Base-by-base conservation (phyloP, 2,888 invertebrate genomes). In the Polydesmus complanatus region DNA sequence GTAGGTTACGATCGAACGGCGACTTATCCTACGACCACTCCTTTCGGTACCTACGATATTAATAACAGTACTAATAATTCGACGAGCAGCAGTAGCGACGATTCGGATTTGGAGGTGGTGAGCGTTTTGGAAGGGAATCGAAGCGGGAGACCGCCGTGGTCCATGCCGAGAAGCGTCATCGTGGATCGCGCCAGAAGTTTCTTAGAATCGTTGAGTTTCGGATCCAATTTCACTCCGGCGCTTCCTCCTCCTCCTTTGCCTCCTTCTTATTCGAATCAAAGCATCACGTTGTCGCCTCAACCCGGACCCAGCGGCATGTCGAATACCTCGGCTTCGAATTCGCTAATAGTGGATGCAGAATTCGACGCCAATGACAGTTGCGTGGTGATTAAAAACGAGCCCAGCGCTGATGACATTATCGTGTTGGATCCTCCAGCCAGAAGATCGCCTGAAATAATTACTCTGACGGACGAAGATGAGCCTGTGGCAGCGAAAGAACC, bases 1-100 rank as follows among this genome's bases (percentile, higher is more conserved):
- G 78, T 83, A 59, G 88, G 86, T n/a, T 78, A 75, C 66, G 78
- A 78, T 66, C 66, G 67, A 27, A 67, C 69, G 51, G 72, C 71
- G 2, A 64, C 68, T 11, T 76, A 76, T 66, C 67, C 67, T 56
- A 65, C 63, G 54, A 54, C 61, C 53, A 21, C 54, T 19, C 23
- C 22, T 37, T 25, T 22, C 25, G n/a, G 54, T 18, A 56, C 60
- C 50, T 52, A 37, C 14, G 14, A 37, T 14, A 37, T 8, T 37
- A 37, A 37, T 37, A 37, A 37, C 14, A 37, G 14, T 37, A n/a
- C n/a, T n/a, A n/a, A n/a, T n/a, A n/a, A n/a, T n/a, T n/a, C n/a
- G n/a, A 27, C 60, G 27, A 23, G 54, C 27, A 50, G 55, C 25
- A 25, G 49, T 47, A 26, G 37, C 22, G 27, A 37, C 37, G 27